Evolutionary conservation across 2,113 vertebrate genomes (phyloP), one percentile per base, ranked within the genome.

Genomic region (Nyctibius bracteatus): DNA sequence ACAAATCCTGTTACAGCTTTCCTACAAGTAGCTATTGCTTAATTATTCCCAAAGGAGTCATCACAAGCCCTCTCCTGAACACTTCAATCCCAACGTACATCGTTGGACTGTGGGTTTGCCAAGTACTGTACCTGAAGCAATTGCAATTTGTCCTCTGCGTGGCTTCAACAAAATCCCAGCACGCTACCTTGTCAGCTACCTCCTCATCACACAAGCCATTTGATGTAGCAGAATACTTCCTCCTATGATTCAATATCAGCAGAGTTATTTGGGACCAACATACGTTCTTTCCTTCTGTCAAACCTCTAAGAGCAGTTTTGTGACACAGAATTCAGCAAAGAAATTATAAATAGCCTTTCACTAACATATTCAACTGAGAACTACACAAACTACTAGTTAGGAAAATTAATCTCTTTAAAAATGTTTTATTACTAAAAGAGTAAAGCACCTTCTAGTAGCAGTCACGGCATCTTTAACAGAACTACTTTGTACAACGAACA

Each of bases 111-210:
- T 0, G 1, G 59, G 79, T 84, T 58, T 93, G 92, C 93, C 86
- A 81, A 93, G 74, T 71, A 43, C 78, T 16, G 55, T 97, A 99
- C 99, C 99, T 99, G 87, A 98, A 99, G 97, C 99, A 99, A 97
- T 98, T 99, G 97, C 99, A 99, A 96, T 97, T 98, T 90, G 99
- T 98, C 98, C 99, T 98, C 92, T 99, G 98, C 2, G 99, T 99
- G 88, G 98, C 98, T 98, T 99, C 99, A 71, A 99, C 99, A 96
- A 99, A 99, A 97, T 99, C 99, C 99, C 99, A 99, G 81, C 98
- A 97, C 94, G 98, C 98, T 65, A 98, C 92, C 98, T 99, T 99
- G 85, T 99, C 98, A 52, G 91, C 88, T 71, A 95, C 96, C 87
- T 99, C 99, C 58, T 99, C 99, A 81, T 99, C 99, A 95, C 98